These are phyloP conservation scores for Psilopogon haemacephalus DNA, from an alignment of 2,113 vertebrate species.

Conservation along the genomic window DNA sequence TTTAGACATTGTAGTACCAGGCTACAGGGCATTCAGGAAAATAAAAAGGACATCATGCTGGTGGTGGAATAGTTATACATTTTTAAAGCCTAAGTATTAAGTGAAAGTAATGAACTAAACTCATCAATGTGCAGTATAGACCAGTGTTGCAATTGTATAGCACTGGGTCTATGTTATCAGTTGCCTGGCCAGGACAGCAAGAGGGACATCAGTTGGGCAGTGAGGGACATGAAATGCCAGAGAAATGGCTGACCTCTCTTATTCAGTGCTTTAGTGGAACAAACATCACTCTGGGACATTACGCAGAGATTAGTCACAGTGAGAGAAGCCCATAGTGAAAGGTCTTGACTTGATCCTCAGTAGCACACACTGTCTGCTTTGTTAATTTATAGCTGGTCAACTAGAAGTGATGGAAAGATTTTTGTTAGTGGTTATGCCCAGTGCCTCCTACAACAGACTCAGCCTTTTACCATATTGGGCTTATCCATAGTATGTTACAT, in stretches of 20 bases:
- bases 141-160: background rate
- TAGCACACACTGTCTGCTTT: background rate
- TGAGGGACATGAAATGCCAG: background rate
- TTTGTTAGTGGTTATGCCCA: background rate
- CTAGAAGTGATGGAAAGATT: background rate
- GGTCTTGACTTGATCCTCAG: background rate
- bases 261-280: no score
- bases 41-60: background rate
- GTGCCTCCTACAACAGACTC: background rate
- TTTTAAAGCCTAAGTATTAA: background rate
- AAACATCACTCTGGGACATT: background rate
- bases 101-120: background rate
- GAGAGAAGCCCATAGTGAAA: background rate
- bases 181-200: background rate
- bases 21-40: background rate
- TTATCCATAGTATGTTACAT: background rate
- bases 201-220: fast-evolving
- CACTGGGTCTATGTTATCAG: background rate
- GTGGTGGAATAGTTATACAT: background rate
- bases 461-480: background rate
- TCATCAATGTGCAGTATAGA: background rate
- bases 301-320: background rate
- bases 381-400: background rate
- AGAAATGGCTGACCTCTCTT: background rate
- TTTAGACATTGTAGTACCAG: background rate